phyloP scores from a whole-genome alignment of 30 jellyfish, hydroid and myxozoan species.

The Sanderia malayensis region DNA sequence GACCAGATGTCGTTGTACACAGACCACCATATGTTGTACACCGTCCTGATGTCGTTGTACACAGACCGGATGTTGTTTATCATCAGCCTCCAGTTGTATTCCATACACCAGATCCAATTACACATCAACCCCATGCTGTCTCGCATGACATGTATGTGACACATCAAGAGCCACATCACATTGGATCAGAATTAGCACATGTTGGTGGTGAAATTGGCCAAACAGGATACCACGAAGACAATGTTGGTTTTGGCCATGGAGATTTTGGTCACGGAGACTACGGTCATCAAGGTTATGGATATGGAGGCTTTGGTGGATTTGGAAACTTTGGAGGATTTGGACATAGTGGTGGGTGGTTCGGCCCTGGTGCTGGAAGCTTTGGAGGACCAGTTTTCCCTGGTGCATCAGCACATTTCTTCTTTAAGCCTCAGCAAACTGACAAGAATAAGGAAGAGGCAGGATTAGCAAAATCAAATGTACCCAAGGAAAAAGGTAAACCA shows the following conservation, averaged over 20 bases:
- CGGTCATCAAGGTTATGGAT: constrained; percentile 52
- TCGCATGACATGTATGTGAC: constrained; percentile 86
- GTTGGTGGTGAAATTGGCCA: constrained; percentile 56
- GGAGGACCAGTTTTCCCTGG: constrained; percentile 68
- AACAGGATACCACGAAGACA: constrained; percentile 31
- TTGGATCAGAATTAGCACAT: constrained; percentile 60
- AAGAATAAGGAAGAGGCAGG: constrained; percentile 35
- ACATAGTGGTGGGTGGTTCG: constrained; percentile 49
- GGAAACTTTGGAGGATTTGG: constrained; percentile 52
- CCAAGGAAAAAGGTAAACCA: constrained; percentile 13
- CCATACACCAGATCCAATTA: constrained; percentile 82
- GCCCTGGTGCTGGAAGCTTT: constrained; percentile 65
- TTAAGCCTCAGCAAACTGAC: constrained; percentile 20
- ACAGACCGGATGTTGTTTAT: constrained; percentile 62
- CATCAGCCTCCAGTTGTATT: constrained; percentile 89
- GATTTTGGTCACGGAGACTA: constrained; percentile 33
- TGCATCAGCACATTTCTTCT: constrained; percentile 49
- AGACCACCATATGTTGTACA: constrained; percentile 72
- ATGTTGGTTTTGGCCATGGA: constrained; percentile 19
- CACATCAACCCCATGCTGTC: constrained; percentile 70
- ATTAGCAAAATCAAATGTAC: constrained; percentile 45
- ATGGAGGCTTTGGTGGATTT: constrained; percentile 46
- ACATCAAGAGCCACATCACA: constrained; percentile 68
- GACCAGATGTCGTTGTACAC: constrained; percentile 78
- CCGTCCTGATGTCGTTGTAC: constrained; percentile 85